A percentile compares a stretch with the other conserved stretches of the same genome.
These are phyloP conservation scores for Meloe dianella DNA, from an alignment of 2,888 invertebrate species.

Conservation along the genomic window DNA sequence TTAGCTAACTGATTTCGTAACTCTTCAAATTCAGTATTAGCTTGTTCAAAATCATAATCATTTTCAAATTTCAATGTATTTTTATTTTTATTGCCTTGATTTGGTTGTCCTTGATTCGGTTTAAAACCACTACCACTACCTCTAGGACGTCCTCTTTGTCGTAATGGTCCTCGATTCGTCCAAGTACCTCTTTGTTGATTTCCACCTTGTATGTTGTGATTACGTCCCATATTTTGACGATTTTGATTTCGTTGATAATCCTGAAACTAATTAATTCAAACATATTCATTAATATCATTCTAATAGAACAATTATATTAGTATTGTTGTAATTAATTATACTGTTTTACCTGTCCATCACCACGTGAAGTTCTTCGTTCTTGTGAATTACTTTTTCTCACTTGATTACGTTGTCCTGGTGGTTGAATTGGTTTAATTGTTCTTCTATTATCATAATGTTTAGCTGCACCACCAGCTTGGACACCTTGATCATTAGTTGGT, in stretches of 20 bases:
- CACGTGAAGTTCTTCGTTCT: slow-evolving; percentile 50
- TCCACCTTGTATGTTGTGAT: slow-evolving; percentile 43
- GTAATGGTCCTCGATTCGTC: slow-evolving; percentile 37
- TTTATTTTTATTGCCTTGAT: slow-evolving; percentile 61
- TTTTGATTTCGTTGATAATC: slow-evolving; percentile 39
- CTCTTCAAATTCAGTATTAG: slow-evolving; percentile 96
- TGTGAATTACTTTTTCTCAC: slow-evolving; percentile 44
- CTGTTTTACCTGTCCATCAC: slow-evolving; percentile 42
- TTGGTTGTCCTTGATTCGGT: slow-evolving; percentile 38
- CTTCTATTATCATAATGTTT: slow-evolving; percentile 56
- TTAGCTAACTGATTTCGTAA: slow-evolving; percentile 85
- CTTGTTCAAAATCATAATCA: slow-evolving; percentile 98
- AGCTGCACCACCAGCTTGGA: slow-evolving; percentile 67
- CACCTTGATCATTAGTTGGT: slow-evolving; percentile 84
- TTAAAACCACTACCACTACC: slow-evolving; percentile 36
- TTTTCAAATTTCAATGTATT: slow-evolving; percentile 90
- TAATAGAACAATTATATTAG: too few species aligned
- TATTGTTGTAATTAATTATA: too few species aligned
- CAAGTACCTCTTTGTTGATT: slow-evolving; percentile 35
- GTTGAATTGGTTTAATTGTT: slow-evolving; percentile 53
- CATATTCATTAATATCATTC: too few species aligned
- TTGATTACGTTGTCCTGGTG: slow-evolving; percentile 53
- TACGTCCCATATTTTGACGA: slow-evolving; percentile 32
- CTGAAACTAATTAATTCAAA: too few species aligned
- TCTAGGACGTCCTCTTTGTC: slow-evolving; percentile 41